Evolutionary conservation across 1,140 invertebrate species (phyloP).

Genomic region (Dryas iulia): DNA sequence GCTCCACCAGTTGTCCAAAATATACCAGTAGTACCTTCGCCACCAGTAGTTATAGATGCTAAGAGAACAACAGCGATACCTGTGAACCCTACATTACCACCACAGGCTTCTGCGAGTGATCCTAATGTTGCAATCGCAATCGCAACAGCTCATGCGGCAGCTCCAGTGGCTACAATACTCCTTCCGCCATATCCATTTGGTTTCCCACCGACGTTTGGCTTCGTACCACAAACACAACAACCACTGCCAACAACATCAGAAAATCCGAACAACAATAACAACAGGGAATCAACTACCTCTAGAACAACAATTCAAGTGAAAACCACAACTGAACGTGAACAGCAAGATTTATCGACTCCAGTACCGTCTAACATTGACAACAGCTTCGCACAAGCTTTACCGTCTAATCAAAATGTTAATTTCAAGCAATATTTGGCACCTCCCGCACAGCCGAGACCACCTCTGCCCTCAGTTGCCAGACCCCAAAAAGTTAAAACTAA

Average conservation of each 20-base stretch:
- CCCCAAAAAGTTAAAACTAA: slow-evolving; percentile 63
- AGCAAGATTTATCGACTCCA: slow-evolving; percentile 48
- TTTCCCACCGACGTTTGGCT: slow-evolving; percentile 53
- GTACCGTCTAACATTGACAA: slow-evolving; percentile 56
- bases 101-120: slow-evolving; percentile 34
- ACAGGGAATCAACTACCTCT: slow-evolving; percentile 50
- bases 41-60: slow-evolving; percentile 40
- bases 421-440: slow-evolving; percentile 59
- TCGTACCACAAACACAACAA: slow-evolving; percentile 50
- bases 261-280: slow-evolving; percentile 44
- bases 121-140: slow-evolving; percentile 69
- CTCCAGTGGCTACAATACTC: slow-evolving; percentile 65
- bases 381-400: slow-evolving; percentile 59
- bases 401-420: slow-evolving; percentile 61
- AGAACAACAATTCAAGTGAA: slow-evolving; percentile 37
- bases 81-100: slow-evolving; percentile 36
- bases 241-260: slow-evolving; percentile 35
- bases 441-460: slow-evolving; percentile 40
- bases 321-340: slow-evolving; percentile 42
- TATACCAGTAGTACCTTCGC: slow-evolving; percentile 39
- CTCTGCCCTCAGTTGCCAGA: slow-evolving; percentile 12
- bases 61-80: slow-evolving; percentile 36
- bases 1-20: slow-evolving; percentile 16
- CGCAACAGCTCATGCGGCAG: slow-evolving; percentile 66
- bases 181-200: slow-evolving; percentile 70